Conservation (phyloP, 2,113 vertebrate genomes). For the Lonchura striata region DNA sequence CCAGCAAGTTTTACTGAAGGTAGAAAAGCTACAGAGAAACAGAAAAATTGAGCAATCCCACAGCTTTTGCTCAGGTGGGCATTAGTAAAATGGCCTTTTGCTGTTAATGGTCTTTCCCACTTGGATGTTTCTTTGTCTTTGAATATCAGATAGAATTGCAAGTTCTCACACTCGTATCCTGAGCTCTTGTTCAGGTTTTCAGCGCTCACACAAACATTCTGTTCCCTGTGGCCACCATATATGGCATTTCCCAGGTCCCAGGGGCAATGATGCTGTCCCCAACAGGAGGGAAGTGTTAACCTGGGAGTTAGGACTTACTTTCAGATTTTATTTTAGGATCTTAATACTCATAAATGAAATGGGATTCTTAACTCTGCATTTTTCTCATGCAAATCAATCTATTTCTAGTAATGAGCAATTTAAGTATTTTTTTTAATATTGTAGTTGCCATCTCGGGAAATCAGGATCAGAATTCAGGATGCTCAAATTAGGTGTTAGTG, state of each 20-base stretch:
- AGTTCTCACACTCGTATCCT: background rate
- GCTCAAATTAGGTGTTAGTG: conserved; percentile 25
- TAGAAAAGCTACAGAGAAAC: background rate
- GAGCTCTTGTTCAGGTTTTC: background rate
- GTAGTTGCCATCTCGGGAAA: conserved; percentile 8
- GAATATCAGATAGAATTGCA: background rate
- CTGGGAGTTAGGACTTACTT: background rate
- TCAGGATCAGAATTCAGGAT: conserved; percentile 24
- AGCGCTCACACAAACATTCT: background rate
- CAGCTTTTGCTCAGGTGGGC: background rate
- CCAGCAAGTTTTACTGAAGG: background rate
- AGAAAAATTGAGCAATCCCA: background rate
- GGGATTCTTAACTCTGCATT: background rate
- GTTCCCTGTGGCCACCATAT: background rate
- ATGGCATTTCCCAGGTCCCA: background rate
- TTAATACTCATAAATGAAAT: background rate
- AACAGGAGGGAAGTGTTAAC: background rate
- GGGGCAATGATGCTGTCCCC: background rate
- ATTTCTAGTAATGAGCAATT: conserved; percentile 49
- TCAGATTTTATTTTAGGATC: background rate
- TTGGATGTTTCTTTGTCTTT: background rate
- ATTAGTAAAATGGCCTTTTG: background rate
- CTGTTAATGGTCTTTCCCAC: background rate
- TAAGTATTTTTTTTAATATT: background rate
- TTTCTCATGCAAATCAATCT: conserved; percentile 44